A percentile compares a stretch with the other conserved stretches of the same genome.
These are phyloP conservation scores for Apis cerana DNA, from an alignment of 1,140 invertebrate genomes.

Conservation along the genomic window DNA sequence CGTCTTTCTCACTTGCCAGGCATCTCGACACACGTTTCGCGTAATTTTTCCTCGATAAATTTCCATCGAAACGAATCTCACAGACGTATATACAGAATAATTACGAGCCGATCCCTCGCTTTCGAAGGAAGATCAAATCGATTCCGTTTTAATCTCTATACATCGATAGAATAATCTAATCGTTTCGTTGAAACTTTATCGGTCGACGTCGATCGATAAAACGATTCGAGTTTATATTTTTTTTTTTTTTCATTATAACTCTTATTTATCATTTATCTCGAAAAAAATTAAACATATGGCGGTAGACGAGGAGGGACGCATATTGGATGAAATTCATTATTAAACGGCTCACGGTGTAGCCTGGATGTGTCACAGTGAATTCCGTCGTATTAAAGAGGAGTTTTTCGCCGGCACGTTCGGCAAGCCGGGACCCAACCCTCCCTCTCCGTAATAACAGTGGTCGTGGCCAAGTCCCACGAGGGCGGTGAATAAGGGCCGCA, in stretches of 20 bases:
- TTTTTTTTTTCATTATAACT: too few relatives aligned
- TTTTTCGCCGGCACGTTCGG: slow-evolving; percentile 68
- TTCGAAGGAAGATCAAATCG: slow-evolving; percentile 14
- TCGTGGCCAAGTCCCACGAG: slow-evolving; percentile 64
- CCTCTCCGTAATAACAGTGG: slow-evolving; percentile 60
- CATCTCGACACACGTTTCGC: not conserved
- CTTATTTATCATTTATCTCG: not conserved
- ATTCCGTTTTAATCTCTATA: not conserved
- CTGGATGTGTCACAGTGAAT: slow-evolving; percentile 61
- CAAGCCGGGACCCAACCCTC: slow-evolving; percentile 57
- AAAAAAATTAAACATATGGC: slow-evolving; percentile 3
- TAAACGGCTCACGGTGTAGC: slow-evolving; percentile 55
- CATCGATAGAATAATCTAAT: too few relatives aligned
- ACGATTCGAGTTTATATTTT: too few relatives aligned
- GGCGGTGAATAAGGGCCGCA: slow-evolving; percentile 71
- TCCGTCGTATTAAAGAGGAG: slow-evolving; percentile 68
- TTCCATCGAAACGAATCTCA: slow-evolving; percentile 25
- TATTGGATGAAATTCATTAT: slow-evolving; percentile 62
- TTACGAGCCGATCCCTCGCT: not conserved
- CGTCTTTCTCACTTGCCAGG: slow-evolving; percentile 14
- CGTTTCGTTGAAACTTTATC: too few relatives aligned
- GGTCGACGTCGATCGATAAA: too few relatives aligned
- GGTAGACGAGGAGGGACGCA: slow-evolving; percentile 61
- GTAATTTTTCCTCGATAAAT: not conserved
- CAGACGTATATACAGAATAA: slow-evolving; percentile 23